Conservation (phyloP, 2,888 invertebrate genomes). For the Acanthoscelides obtectus region DNA sequence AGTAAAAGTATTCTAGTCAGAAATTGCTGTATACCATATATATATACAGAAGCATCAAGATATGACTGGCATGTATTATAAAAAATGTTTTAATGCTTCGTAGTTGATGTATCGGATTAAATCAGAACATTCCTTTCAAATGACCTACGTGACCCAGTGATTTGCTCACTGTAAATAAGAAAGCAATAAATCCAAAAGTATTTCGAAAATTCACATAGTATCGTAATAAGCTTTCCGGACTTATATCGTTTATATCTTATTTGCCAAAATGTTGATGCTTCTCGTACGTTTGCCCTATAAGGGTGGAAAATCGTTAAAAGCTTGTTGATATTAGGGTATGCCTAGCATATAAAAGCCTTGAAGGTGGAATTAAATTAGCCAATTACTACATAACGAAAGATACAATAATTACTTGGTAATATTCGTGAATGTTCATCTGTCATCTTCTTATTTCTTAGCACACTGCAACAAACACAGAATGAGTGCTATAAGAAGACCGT, state of each 20-base stretch:
- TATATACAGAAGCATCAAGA: neutral
- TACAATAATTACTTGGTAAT: slow-evolving; percentile 25
- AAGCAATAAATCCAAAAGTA: neutral
- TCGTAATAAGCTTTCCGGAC: neutral
- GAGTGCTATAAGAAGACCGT: too few species aligned
- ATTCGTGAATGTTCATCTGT: slow-evolving; percentile 5
- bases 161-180: neutral
- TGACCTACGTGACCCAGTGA: neutral
- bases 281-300: neutral
- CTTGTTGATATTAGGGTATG: slow-evolving; percentile 22
- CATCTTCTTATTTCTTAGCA: neutral
- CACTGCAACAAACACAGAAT: neutral
- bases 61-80: neutral
- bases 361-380: slow-evolving; percentile 13
- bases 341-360: slow-evolving; percentile 12
- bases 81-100: too few species aligned
- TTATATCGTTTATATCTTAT: neutral
- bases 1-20: neutral
- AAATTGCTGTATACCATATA: neutral
- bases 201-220: neutral
- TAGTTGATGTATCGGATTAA: neutral
- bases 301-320: slow-evolving; percentile 8
- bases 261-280: neutral
- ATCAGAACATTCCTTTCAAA: neutral
- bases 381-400: slow-evolving; percentile 16